phyloP scores from a whole-genome alignment of 2,888 invertebrate species.

The Lagria hirta region DNA sequence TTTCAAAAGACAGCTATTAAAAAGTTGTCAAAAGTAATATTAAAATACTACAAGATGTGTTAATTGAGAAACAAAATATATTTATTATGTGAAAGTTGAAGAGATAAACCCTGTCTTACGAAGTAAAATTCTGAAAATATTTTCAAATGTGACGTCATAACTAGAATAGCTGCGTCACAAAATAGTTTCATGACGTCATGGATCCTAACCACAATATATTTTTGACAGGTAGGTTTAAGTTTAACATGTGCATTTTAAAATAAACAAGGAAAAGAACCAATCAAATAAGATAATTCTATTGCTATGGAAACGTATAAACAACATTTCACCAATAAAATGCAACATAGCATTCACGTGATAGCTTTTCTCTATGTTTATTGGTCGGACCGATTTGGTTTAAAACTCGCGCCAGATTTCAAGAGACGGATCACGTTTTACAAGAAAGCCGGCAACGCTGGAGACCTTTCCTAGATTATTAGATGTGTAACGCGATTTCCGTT shows the following conservation, averaged over 20 bases:
- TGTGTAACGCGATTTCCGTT: neutral
- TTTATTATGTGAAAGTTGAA: too few relatives aligned
- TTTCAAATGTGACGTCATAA: conserved; percentile 13
- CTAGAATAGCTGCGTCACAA: conserved; percentile 20
- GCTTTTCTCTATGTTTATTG: conserved; percentile 28
- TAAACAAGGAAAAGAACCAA: conserved; percentile 31
- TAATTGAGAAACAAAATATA: too few relatives aligned
- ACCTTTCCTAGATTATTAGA: neutral
- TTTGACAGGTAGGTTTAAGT: too few relatives aligned
- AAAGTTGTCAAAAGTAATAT: too few relatives aligned
- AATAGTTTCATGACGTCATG: too few relatives aligned
- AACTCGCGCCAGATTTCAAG: conserved; percentile 36
- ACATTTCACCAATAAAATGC: conserved; percentile 32
- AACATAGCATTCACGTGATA: conserved; percentile 33
- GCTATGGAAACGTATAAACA: conserved; percentile 40
- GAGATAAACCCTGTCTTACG: too few relatives aligned
- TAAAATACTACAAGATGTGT: too few relatives aligned
- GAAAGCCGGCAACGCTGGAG: conserved; percentile 22
- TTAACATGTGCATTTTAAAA: conserved; percentile 13
- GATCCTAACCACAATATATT: too few relatives aligned
- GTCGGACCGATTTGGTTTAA: conserved; percentile 33
- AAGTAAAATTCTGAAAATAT: too few relatives aligned
- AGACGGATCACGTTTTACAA: conserved; percentile 5
- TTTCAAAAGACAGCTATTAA: too few relatives aligned
- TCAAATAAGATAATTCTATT: conserved; percentile 26